Base-by-base conservation (phyloP, 2,797 vertebrate genomes). In the Octomys mimax region DNA sequence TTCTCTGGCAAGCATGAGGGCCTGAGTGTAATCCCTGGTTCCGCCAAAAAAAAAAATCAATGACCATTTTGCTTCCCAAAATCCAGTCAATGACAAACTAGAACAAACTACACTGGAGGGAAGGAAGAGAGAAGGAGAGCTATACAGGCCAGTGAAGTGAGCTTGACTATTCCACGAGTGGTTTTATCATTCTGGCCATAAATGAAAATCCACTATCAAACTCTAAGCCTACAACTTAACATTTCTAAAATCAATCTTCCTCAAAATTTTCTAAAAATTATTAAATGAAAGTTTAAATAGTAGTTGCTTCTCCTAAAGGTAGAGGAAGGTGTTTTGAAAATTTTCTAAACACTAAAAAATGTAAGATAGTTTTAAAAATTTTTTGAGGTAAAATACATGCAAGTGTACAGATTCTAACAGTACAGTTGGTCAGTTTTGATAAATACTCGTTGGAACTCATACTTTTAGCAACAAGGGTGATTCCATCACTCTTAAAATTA, bases 211-310 rank as follows among this genome's bases (percentile, higher is more conserved):
- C 33, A 77, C 64, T 64, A 42, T 46, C 59, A 82, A 95, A 77
- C 62, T 77, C 52, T 24, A 92, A 87, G 77, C 4, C 6, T 22
- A 75, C 6, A 92, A 39, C 39, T 89, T 73, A 89, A 62, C 22
- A 61, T 59, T 39, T 52, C 33, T 78, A 80, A 59, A 92, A 91
- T 52, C 14, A 33, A 85, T 24, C 66, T 88, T 78, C 36, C 9
- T 96, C 59, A 92, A 49, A 88, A 49, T 66, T 92, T 73, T 59
- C 80, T 59, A 89, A 86, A 96, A 94, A 95, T 46, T 87, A 92
- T 79, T 82, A 68, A 89, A 94, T 88, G 68, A 91, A n/a, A 89
- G 89, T 84, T 92, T 84, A 54, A 84, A 64, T 49, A 93, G 28
- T 21, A 71, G 61, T 36, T 12, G 16, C 87, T 84, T 90, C 31